Percentiles rank a stretch among this genome's conserved stretches.
Conservation (phyloP, 1,140 invertebrate species). For the Cyrtorhinus lividipennis region DNA sequence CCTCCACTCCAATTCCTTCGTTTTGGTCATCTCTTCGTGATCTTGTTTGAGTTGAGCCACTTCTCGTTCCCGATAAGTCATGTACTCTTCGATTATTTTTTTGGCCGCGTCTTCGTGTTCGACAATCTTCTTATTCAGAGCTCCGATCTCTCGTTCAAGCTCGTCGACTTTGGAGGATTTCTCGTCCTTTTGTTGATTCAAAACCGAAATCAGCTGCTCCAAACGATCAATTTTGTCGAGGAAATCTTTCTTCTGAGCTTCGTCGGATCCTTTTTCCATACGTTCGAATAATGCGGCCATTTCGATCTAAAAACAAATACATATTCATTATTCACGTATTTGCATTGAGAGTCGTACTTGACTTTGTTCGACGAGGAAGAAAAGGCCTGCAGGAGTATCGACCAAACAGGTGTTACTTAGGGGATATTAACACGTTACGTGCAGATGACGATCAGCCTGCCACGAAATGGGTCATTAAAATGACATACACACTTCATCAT, state of each 20-base stretch:
- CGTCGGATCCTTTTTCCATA: constrained; percentile 5
- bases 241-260: constrained; percentile 9
- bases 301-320: not conserved
- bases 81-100: constrained; percentile 15
- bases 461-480: no score
- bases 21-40: constrained; percentile 5
- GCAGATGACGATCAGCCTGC: no score
- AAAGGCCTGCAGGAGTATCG: no score
- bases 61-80: constrained; percentile 16
- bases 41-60: constrained; percentile 13
- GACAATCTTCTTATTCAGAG: constrained; percentile 9
- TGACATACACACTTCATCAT: no score
- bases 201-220: constrained; percentile 4
- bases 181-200: constrained; percentile 5
- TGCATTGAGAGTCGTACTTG: not conserved
- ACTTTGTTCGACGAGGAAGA: no score
- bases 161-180: not conserved
- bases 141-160: constrained; percentile 13
- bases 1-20: constrained; percentile 15
- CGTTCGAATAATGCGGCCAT: not conserved
- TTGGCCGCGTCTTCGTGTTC: not conserved
- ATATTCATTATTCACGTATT: not conserved
- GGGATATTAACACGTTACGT: no score
- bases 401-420: no score
- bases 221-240: not conserved